Base-by-base conservation (phyloP, 2,888 invertebrate species). In the Tachina grossa region DNA sequence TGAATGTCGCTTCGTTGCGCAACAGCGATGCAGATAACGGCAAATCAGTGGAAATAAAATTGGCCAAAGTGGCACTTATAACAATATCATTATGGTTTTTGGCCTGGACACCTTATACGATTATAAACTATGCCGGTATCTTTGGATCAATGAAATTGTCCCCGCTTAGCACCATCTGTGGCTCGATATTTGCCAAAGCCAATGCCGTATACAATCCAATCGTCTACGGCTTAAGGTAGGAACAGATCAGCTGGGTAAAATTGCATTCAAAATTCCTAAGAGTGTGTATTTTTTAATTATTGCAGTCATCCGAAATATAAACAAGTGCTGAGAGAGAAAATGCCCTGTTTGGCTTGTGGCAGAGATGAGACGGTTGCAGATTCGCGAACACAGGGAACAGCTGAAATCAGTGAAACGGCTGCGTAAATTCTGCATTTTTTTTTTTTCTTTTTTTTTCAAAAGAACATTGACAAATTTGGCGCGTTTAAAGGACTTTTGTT, bases 71-170 rank as follows among this genome's bases (percentile, higher is more conserved):
- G 49, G 95, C 95, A 9, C 89, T 95, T 87, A 94, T 94, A 83
- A 95, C 95, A 81, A 94, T 95, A 85, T 93, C 94, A 0, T 90
- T 95, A 68, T 95, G 95, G 94, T 94, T 95, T 88, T 92, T 95
- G 88, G 95, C 95, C 16, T 95, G 95, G 95, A 94, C 94, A 11
- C 95, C 95, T 2, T 95, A 95, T 88, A 93, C 95, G 92, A 89
- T 94, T 61, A 93, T 94, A 79, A 94, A 94, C 85, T 93, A 93
- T 87, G 91, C 93, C 71, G 94, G 94, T 65, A 92, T 94, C 87
- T 94, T 94, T 87, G 92, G 93, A 85, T 92, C 93, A 39, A 90
- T 92, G 87, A 91, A 91, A 79, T 91, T 94, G 75, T 93, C 93
- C 85, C 94, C 94, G 51, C 89, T 94, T 83, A 92, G 93, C 87